phyloP scores from a whole-genome alignment of 2,888 invertebrate genomes.

The Zygothrica quintamaculata region DNA sequence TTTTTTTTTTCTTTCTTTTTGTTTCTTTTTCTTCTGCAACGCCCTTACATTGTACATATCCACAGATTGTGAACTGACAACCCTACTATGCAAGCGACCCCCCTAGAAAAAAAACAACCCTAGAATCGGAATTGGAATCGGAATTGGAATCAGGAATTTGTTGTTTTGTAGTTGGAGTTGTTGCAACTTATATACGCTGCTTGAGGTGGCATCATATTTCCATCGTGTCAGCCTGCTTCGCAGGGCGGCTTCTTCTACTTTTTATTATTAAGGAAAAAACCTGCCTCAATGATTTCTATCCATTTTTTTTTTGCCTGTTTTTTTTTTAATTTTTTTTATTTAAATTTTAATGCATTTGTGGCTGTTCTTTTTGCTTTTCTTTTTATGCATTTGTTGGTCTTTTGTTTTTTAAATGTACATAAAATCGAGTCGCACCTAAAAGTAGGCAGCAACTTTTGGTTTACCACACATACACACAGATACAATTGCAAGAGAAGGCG shows the following conservation, averaged over 20 bases:
- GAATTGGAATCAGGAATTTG: constrained; percentile 6
- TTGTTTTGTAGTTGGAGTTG: background rate
- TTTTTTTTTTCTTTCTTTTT: no score
- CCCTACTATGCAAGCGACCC: no score
- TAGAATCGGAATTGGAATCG: constrained; percentile 10
- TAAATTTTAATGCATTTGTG: constrained; percentile 8
- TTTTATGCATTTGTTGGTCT: background rate
- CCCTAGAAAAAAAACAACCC: constrained; percentile 14
- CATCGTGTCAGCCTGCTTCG: no score
- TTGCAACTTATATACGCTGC: constrained; percentile 50
- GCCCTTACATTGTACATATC: constrained; percentile 42
- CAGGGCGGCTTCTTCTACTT: constrained; percentile 64
- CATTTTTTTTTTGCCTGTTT: constrained; percentile 1
- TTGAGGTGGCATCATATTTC: constrained; percentile 74
- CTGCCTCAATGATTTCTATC: constrained; percentile 53
- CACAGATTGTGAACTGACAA: constrained; percentile 26
- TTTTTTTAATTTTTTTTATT: constrained; percentile 3
- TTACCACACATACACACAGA: constrained; percentile 7
- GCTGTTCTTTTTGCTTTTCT: constrained; percentile 4
- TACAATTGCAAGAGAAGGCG: background rate
- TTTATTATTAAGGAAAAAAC: constrained; percentile 8
- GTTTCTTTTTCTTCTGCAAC: no score
- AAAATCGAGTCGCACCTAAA: constrained; percentile 42
- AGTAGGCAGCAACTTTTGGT: constrained; percentile 64
- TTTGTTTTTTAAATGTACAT: constrained; percentile 34